Conservation (phyloP, 2,113 vertebrate genomes). For the Rhadina sibilatrix region DNA sequence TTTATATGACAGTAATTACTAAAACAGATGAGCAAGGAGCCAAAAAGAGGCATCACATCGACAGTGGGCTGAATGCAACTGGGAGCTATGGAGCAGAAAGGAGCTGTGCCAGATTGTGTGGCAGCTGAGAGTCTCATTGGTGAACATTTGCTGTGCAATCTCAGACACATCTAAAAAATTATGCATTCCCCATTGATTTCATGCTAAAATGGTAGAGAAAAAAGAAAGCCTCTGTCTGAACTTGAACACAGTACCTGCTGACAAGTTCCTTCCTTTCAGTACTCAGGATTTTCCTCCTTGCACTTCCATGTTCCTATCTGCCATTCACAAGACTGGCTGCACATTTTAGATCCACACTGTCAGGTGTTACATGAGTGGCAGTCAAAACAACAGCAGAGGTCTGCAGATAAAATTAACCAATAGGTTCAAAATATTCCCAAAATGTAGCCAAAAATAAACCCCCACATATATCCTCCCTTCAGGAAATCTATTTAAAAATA, state of each 20-base stretch:
- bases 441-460: not conserved
- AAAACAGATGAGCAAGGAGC: slow-evolving; percentile 68
- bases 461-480: not conserved
- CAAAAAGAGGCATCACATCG: slow-evolving; percentile 40
- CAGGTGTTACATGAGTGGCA: not conserved
- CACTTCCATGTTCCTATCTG: not conserved
- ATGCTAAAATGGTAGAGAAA: not conserved
- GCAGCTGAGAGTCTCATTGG: slow-evolving; percentile 65
- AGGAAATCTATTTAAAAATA: not conserved
- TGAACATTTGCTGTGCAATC: slow-evolving; percentile 32
- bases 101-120: slow-evolving; percentile 59
- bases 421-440: not conserved
- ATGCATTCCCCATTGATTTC: slow-evolving; percentile 33
- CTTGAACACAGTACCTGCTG: not conserved
- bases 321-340: not conserved
- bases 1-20: slow-evolving; percentile 67
- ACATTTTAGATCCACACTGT: not conserved
- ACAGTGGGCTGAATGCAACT: slow-evolving; percentile 46
- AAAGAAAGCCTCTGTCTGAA: not conserved
- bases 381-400: not conserved
- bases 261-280: not conserved
- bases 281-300: not conserved
- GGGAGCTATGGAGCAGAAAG: slow-evolving; percentile 62
- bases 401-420: not conserved
- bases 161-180: slow-evolving; percentile 34